Base-by-base conservation (phyloP, 2,113 vertebrate genomes). In the Pedetes capensis region DNA sequence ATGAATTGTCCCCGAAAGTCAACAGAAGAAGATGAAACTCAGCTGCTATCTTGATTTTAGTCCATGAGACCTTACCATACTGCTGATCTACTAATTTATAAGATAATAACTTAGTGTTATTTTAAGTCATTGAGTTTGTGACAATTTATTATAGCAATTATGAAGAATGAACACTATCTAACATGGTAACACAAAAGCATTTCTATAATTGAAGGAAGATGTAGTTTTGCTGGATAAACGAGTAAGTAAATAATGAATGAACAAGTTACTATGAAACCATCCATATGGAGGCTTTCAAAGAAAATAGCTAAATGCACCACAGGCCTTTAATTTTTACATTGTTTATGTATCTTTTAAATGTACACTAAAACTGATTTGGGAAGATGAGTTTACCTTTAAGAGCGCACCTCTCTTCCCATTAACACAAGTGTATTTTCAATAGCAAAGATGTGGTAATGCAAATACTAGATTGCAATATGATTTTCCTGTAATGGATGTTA, bases 401-500 rank as follows among this genome's bases (percentile, higher is more conserved):
- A 85, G 10, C 18, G 37, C 3, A 64, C 0, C 5, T 44, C 44
- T 64, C 27, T 44, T 37, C 0, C 22, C 29, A 42, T 42, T 9
- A 85, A 57, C 2, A 20, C 0, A 0, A 34, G 0, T 2, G 29
- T 6, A 1, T 34, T 85, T n/a, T 55, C 16, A 5, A 49, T n/a
- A 29, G 27, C 2, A 14, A 10, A 20, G 17, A 44, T 34, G 23
- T 16, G 34, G 1, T 78, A 79, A 66, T 27, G 2, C 22, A 89
- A 89, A 89, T 49, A 49, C 12, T 53, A 79, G 14, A 11, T 37
- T 83, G 29, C 11, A 34, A 61, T 44, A 11, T 14, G 68, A 3
- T 32, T 22, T 76, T n/a, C 25, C 29, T 37, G n/a, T 8, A 55
- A 37, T 72, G 32, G 18, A 59, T 55, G 39, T 14, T 76, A 5